phyloP scores from a whole-genome alignment of 2,888 invertebrate genomes.

The Clostera curtula region DNA sequence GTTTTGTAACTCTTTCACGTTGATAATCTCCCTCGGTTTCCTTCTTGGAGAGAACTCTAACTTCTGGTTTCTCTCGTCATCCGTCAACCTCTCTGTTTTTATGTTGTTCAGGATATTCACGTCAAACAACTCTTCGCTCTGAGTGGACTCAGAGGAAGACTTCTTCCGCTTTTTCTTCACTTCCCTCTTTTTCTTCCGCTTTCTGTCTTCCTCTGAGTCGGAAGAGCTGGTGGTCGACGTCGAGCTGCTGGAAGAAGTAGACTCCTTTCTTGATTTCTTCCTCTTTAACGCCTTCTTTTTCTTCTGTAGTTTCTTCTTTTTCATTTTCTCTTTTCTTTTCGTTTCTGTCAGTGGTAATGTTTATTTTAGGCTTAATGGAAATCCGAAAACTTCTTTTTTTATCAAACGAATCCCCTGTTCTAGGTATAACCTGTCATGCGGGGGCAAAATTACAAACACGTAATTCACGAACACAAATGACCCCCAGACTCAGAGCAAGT shows the following conservation, averaged over 20 bases:
- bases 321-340: slow-evolving; percentile 44
- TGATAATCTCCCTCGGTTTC: slow-evolving; percentile 56
- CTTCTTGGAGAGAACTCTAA: slow-evolving; percentile 48
- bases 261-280: slow-evolving; percentile 38
- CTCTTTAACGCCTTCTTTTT: slow-evolving; percentile 49
- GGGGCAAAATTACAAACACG: too few relatives aligned
- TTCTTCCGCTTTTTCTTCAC: slow-evolving; percentile 35
- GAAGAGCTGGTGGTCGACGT: slow-evolving; percentile 19
- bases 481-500: too few relatives aligned
- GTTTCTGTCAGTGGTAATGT: slow-evolving; percentile 28
- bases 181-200: slow-evolving; percentile 25
- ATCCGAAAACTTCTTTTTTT: too few relatives aligned
- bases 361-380: too few relatives aligned
- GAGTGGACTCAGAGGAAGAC: slow-evolving; percentile 39
- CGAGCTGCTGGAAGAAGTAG: slow-evolving; percentile 40
- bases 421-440: too few relatives aligned
- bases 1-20: slow-evolving; percentile 62
- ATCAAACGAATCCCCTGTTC: too few relatives aligned
- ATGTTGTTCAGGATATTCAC: slow-evolving; percentile 62
- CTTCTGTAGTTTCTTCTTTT: slow-evolving; percentile 47
- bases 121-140: slow-evolving; percentile 53
- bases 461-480: too few relatives aligned
- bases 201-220: slow-evolving; percentile 26
- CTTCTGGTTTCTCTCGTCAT: slow-evolving; percentile 51
- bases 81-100: slow-evolving; percentile 56